Conservation (phyloP, 2,797 vertebrate genomes). For the Hydrocynus forskahlii region DNA sequence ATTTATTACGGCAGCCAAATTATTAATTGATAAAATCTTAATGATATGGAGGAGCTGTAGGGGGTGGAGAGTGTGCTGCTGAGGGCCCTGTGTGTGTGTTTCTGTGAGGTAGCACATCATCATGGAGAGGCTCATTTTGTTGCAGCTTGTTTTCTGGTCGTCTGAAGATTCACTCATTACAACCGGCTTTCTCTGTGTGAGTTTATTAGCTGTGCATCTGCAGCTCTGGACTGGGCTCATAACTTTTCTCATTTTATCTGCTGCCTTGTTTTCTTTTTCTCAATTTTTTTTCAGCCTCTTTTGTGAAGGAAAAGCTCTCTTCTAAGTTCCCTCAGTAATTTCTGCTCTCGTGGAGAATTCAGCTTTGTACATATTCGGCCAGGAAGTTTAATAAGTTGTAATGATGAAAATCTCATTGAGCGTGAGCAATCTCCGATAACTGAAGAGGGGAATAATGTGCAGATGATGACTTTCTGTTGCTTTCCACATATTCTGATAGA, state of each 20-base stretch:
- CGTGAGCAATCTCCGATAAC: conserved; percentile 44
- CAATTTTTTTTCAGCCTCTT: not conserved
- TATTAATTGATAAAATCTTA: conserved; percentile 63
- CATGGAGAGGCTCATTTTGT: conserved; percentile 6
- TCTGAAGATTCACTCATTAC: conserved; percentile 19
- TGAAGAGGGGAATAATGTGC: conserved; percentile 56
- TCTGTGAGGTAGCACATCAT: conserved; percentile 2
- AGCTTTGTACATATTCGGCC: conserved; percentile 53
- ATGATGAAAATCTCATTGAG: conserved; percentile 54
- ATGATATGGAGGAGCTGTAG: conserved; percentile 51
- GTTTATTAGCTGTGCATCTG: conserved; percentile 15
- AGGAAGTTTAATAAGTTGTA: conserved; percentile 55
- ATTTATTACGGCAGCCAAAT: conserved; percentile 55
- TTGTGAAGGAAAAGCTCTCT: conserved; percentile 34
- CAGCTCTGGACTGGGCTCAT: conserved; percentile 14
- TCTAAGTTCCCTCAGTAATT: conserved; percentile 40
- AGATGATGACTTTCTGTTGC: conserved; percentile 54
- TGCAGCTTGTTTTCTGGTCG: conserved; percentile 21
- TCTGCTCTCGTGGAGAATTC: conserved; percentile 17
- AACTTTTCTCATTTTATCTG: conserved; percentile 29
- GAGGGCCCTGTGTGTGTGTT: conserved; percentile 27
- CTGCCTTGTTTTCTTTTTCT: conserved; percentile 25
- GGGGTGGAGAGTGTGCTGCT: conserved; percentile 26
- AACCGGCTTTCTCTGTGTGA: conserved; percentile 33
- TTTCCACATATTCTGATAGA: conserved; percentile 33